Percentiles rank a stretch among this genome's conserved stretches.
These are phyloP conservation scores for Pristionchus exspectatus DNA, from an alignment of 2,888 invertebrate species.

Conservation along the genomic window DNA sequence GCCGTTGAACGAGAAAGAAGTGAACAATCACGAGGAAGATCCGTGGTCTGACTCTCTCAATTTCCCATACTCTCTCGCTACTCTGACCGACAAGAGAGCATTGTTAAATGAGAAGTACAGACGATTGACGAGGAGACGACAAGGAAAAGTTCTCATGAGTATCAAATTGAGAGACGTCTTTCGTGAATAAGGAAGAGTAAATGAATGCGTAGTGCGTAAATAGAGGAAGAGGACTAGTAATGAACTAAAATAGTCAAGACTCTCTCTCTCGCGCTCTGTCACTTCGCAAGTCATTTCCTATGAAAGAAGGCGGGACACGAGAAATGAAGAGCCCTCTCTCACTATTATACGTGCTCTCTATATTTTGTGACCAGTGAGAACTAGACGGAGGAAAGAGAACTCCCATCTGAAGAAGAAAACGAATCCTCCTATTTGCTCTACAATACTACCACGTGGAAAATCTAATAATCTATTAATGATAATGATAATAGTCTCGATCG, in stretches of 20 bases:
- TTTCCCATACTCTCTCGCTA: too few species aligned
- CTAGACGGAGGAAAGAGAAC: too few species aligned
- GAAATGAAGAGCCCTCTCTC: background rate
- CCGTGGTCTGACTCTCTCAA: background rate
- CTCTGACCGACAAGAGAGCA: too few species aligned
- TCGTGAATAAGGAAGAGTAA: background rate
- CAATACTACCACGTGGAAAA: background rate
- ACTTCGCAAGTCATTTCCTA: background rate
- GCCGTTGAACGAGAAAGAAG: background rate
- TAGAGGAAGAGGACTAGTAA: background rate
- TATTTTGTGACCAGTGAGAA: background rate
- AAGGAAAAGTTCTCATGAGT: conserved; percentile 3
- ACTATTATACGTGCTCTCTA: background rate
- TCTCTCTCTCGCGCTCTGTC: background rate
- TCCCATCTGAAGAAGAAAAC: background rate
- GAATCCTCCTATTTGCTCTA: background rate
- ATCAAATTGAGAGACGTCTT: background rate
- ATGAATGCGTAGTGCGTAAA: background rate
- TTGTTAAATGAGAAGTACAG: background rate
- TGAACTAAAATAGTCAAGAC: background rate
- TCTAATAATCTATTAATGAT: too few species aligned
- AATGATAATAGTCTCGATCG: too few species aligned
- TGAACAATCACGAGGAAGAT: background rate
- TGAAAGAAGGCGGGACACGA: background rate
- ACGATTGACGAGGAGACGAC: background rate